Conservation (phyloP, 2,888 invertebrate genomes). For the Calliphora vomitoria region DNA sequence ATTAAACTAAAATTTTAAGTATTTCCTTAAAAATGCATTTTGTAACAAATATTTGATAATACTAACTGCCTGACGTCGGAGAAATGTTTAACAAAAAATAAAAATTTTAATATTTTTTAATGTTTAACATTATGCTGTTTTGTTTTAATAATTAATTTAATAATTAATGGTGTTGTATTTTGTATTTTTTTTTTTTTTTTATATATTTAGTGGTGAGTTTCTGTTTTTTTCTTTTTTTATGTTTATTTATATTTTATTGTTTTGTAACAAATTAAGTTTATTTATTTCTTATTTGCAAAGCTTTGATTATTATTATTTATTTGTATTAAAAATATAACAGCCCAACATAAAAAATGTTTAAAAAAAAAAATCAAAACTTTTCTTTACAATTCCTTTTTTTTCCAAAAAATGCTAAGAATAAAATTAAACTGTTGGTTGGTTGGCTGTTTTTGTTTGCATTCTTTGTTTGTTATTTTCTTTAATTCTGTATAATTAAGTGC, state of each 20-base stretch:
- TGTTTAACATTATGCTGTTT: constrained; percentile 60
- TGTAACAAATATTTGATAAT: too few relatives aligned
- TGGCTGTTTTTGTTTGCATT: constrained; percentile 46
- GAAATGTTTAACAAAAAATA: too few relatives aligned
- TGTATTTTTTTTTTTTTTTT: constrained; percentile 26
- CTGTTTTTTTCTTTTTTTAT: constrained; percentile 18
- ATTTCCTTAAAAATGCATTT: too few relatives aligned
- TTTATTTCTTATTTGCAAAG: constrained; percentile 60
- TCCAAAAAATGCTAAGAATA: constrained; percentile 2
- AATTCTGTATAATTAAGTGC: constrained; percentile 63
- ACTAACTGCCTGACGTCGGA: too few relatives aligned
- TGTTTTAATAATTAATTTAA: constrained; percentile 52
- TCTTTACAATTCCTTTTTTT: constrained; percentile 56
- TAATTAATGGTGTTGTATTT: constrained; percentile 69
- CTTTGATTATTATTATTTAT: constrained; percentile 53
- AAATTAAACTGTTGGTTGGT: constrained; percentile 19
- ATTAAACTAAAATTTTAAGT: too few relatives aligned
- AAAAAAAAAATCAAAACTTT: neutral
- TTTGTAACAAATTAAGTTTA: constrained; percentile 54
- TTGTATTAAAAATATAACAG: constrained; percentile 65
- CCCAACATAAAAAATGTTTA: constrained; percentile 23
- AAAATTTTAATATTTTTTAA: constrained; percentile 26
- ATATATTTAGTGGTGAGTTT: constrained; percentile 45
- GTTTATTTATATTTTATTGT: constrained; percentile 29
- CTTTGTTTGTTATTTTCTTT: constrained; percentile 61